Conservation (phyloP, 2,888 invertebrate genomes). For the Meteorus colon region DNA sequence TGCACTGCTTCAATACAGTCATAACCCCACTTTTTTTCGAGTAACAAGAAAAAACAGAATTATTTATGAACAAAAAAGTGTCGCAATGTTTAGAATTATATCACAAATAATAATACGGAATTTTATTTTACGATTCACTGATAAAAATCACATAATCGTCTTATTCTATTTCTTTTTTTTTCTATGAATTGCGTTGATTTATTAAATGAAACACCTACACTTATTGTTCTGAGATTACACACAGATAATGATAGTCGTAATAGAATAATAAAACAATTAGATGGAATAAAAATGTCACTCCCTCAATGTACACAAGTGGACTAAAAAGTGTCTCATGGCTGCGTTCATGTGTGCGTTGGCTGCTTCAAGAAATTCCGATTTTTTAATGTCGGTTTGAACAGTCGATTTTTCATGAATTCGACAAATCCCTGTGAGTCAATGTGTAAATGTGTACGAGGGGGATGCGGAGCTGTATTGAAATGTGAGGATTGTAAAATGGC, state of each 20-base stretch:
- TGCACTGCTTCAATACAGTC: background rate
- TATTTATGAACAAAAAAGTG: background rate
- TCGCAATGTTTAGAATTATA: background rate
- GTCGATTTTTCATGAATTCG: constrained; percentile 11
- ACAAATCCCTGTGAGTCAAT: background rate
- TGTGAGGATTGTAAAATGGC: too few species aligned
- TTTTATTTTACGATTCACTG: background rate
- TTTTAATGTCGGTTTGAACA: background rate
- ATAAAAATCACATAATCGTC: background rate
- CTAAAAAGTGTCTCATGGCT: background rate
- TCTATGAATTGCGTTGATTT: background rate
- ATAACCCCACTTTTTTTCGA: background rate
- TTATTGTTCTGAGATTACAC: background rate
- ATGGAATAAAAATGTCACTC: background rate
- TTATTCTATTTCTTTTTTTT: background rate
- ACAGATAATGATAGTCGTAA: background rate
- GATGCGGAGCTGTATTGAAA: too few species aligned
- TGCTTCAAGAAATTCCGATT: background rate
- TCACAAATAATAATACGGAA: background rate
- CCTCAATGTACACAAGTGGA: background rate
- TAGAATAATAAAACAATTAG: background rate
- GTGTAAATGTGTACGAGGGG: background rate
- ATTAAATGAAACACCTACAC: background rate
- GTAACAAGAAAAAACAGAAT: background rate
- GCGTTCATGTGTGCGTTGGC: background rate